These are phyloP conservation scores for Cyanistes caeruleus DNA, from an alignment of 2,113 vertebrate genomes.

Conservation along the genomic window DNA sequence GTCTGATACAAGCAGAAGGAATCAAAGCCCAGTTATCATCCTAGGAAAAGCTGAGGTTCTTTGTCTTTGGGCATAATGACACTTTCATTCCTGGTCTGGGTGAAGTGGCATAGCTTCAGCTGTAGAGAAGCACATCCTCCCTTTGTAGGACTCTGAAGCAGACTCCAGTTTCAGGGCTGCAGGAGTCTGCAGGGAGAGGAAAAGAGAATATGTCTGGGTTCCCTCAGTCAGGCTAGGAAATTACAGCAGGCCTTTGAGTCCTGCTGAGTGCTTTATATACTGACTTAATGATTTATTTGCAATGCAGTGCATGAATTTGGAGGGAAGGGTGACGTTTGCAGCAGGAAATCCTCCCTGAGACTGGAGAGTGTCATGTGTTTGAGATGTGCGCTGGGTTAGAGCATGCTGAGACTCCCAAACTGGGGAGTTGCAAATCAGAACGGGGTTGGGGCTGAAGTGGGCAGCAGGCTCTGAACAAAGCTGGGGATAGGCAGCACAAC, in stretches of 20 bases:
- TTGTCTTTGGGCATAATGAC: background rate
- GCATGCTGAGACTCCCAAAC: accelerated
- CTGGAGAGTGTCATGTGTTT: accelerated
- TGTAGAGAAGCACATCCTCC: background rate
- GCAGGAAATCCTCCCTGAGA: background rate
- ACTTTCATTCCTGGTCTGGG: background rate
- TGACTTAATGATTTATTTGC: background rate
- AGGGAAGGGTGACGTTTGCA: background rate
- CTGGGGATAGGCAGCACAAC: background rate
- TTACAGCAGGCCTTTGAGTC: background rate
- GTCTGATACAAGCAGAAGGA: background rate
- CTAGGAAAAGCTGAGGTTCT: background rate
- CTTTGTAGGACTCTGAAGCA: background rate
- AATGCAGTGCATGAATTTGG: background rate
- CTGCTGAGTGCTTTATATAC: background rate
- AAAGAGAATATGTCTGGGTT: background rate
- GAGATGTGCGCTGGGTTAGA: background rate
- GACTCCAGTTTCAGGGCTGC: background rate
- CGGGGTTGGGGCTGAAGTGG: background rate
- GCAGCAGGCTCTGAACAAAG: background rate
- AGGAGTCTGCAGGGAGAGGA: background rate
- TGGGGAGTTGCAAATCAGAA: background rate
- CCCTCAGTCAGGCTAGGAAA: background rate
- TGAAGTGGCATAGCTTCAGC: background rate
- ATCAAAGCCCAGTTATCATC: background rate